phyloP scores from a whole-genome alignment of 2,113 vertebrate species.

The Anseranas semipalmata region DNA sequence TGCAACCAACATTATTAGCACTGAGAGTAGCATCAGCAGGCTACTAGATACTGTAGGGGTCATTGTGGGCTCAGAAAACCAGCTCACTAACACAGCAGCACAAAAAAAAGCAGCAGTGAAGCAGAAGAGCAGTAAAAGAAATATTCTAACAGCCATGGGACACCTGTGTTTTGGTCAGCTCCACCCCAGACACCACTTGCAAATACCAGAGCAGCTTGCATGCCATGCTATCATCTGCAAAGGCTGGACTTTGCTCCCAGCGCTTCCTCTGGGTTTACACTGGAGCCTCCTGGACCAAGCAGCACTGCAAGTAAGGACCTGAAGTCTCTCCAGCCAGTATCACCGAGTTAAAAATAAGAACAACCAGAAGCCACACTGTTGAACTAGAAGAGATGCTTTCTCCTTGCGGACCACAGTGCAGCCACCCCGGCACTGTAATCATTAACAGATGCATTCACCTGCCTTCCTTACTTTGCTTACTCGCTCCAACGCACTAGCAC shows the following conservation, averaged over 20 bases:
- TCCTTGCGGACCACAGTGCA: background rate
- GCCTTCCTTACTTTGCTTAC: background rate
- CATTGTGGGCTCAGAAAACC: background rate
- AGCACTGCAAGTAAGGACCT: background rate
- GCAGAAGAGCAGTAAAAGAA: background rate
- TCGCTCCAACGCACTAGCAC: background rate
- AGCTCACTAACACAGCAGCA: background rate
- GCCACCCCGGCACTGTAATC: background rate
- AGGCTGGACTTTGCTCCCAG: background rate
- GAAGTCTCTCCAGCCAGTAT: background rate
- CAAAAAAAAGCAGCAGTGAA: background rate
- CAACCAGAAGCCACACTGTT: background rate
- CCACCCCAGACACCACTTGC: background rate
- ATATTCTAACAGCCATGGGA: background rate
- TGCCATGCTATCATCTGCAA: background rate
- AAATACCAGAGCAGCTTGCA: background rate
- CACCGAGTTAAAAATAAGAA: background rate
- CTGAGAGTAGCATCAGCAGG: background rate
- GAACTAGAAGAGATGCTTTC: background rate
- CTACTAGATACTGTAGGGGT: conserved; percentile 28
- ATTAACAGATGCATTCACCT: conserved; percentile 19
- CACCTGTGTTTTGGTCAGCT: background rate
- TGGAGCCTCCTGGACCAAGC: background rate
- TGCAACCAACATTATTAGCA: background rate
- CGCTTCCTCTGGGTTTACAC: background rate